Evolutionary conservation across 1,140 invertebrate genomes (phyloP), one percentile per base, ranked within the genome.

Genomic region (Diachasma alloeum): DNA sequence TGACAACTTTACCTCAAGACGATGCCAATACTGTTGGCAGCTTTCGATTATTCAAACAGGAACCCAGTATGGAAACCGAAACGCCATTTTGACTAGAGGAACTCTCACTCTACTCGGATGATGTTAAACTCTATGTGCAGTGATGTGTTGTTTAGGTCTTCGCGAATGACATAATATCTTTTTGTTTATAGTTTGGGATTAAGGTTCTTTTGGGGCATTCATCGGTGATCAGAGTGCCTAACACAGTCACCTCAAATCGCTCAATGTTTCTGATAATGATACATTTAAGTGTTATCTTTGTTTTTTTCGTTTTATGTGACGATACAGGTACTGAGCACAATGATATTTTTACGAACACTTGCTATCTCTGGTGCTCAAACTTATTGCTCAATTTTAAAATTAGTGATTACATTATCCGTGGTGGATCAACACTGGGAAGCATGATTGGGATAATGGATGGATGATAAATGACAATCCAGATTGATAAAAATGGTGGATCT

Each of bases 21-120:
- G 84, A 86, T 0, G 81, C 76, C 9, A 85, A 81, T 13, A 81
- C 81, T 0, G 84, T 85, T 0, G 68, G 81, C 0, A 83, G 81
- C 31, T 89, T 88, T 56, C 83, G 87, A 24, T 78, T 88, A 2
- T 89, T 89, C 63, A 89, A 89, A 36, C 87, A 89, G n/a, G 87
- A 89, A 26, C 87, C 87, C 0, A 88, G 81, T 56, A 72, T 88
- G 4, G 87, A 89, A 76, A 83, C 86, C 0, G 87, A 89, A 78
- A 79, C 87, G 17, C 86, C 83, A 3, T 89, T 89, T 81, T 89
- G 86, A 88, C 87, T 87, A 88, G 81, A 81, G 69, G 77, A 72
- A 36, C 48, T 77, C 13, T 73, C 56, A 67, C n/a, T 76, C 44
- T 36, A 73, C 37, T 59, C 68, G 67, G 36, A 75, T 19, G 8